Base-by-base conservation (phyloP, 1,140 invertebrate genomes). In the Himalopsyche phryganea region DNA sequence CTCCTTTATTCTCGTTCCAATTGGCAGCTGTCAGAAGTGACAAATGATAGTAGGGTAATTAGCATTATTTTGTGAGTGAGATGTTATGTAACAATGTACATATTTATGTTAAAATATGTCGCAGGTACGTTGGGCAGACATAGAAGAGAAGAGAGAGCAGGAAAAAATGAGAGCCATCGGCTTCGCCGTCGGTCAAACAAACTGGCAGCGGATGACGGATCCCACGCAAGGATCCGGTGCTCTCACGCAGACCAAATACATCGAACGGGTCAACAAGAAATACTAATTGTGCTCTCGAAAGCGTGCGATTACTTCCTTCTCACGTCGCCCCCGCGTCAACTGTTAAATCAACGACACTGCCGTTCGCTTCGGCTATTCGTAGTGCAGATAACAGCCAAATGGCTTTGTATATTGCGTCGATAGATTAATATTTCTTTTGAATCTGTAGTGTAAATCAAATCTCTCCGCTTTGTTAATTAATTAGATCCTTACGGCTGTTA, bases 121-220 rank as follows among this genome's bases (percentile, higher is more conserved):
- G 0, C 71, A 96, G 94, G 94, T 98, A 60, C 85, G 94, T 54
- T 98, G 94, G 94, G 94, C 94, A n/a, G 94, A 98, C 77, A 81
- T 98, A 66, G 94, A 96, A 80, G 94, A 96, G 75, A 82, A 87
- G 66, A 89, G 89, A 64, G 75, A 90, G 64, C 93, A 96, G 75
- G 87, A 92, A 68, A 91, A 92, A 75, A 89, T 94, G 83, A 84
- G 92, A 18, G 91, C 91, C 10, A 87, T 97, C 46, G 94, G 94
- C 11, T 98, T 98, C 76, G 92, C 97, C 32, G 91, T 98, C 40
- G 94, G 94, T 2, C 92, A 95, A 64, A 94, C 92, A 0, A 90
- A 97, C 72, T 98, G 94, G 94, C 84, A 89, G 51, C 81, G 91
- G 66, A 94, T 98, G 87, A 92, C 92, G 72, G 93, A 96, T 77